Evolutionary conservation across 2,797 vertebrate genomes (phyloP).

Genomic region (Epinephelus awoara): DNA sequence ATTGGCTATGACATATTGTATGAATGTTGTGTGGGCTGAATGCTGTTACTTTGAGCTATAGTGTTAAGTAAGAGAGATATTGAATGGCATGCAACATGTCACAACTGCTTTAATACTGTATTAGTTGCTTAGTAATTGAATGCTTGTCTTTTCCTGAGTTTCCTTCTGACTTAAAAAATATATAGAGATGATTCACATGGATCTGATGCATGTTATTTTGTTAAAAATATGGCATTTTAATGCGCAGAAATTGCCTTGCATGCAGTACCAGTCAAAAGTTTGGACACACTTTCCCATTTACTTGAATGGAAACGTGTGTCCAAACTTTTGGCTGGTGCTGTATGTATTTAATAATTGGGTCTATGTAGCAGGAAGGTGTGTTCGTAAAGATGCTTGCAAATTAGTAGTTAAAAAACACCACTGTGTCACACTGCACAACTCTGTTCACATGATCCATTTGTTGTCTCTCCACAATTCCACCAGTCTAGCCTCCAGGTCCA

Average conservation of each 20-base stretch:
- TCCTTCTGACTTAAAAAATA: too few species aligned
- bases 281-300: too few species aligned
- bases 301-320: too few species aligned
- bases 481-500: not conserved
- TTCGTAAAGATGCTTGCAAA: not conserved
- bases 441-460: not conserved
- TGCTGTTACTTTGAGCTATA: constrained; percentile 65
- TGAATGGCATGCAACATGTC: not conserved
- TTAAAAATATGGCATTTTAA: too few species aligned
- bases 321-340: too few species aligned
- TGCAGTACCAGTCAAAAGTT: too few species aligned
- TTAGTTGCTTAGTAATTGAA: too few species aligned
- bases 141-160: not conserved
- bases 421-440: not conserved
- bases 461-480: not conserved
- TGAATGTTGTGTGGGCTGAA: constrained; percentile 5
- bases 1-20: constrained; percentile 27
- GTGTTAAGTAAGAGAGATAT: not conserved
- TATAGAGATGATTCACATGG: not conserved
- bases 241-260: too few species aligned
- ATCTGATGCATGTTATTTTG: not conserved
- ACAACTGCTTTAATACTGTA: too few species aligned
- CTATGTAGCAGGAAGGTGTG: not conserved
- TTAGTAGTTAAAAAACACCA: not conserved
- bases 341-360: too few species aligned